Percentiles rank a stretch among this genome's conserved stretches.
Evolutionary conservation across 2,113 vertebrate genomes (phyloP).

Genomic region (Gnathonemus longibarbis): DNA sequence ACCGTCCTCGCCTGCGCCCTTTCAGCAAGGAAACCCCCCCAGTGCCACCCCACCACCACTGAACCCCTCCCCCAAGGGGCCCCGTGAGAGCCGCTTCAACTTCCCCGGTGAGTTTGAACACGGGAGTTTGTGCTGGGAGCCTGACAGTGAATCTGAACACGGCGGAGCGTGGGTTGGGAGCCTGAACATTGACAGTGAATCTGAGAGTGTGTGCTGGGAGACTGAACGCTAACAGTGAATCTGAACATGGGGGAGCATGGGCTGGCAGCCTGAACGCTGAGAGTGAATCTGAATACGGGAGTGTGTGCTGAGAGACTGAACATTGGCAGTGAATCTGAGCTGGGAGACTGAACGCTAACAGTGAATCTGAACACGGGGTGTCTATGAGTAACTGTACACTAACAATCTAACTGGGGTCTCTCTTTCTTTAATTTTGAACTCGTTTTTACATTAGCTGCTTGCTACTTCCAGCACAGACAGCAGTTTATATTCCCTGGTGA

Average conservation of each 20-base stretch:
- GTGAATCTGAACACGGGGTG: neutral
- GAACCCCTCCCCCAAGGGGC: slow-evolving; percentile 89
- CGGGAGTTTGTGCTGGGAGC: neutral
- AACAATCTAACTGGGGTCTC: slow-evolving; percentile 7
- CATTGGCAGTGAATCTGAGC: neutral
- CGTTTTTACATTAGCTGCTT: slow-evolving; percentile 72
- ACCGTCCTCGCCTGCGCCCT: slow-evolving; percentile 90
- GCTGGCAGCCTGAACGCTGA: neutral
- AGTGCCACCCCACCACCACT: slow-evolving; percentile 82
- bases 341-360: neutral
- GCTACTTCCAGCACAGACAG: slow-evolving; percentile 99
- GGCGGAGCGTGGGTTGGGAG: neutral
- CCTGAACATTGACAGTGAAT: neutral
- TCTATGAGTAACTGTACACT: neutral
- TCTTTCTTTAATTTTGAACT: neutral
- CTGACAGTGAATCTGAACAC: neutral
- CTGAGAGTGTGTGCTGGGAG: neutral
- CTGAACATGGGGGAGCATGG: neutral
- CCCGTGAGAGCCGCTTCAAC: slow-evolving; percentile 82
- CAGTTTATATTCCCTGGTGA: slow-evolving; percentile 99
- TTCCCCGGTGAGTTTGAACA: slow-evolving; percentile 75
- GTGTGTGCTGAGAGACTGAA: neutral
- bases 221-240: neutral
- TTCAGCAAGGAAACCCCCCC: slow-evolving; percentile 85
- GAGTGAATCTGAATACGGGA: neutral